Evolutionary conservation across 2,797 vertebrate species (phyloP), one percentile per base, ranked within the genome.

Genomic region (Allobates femoralis): DNA sequence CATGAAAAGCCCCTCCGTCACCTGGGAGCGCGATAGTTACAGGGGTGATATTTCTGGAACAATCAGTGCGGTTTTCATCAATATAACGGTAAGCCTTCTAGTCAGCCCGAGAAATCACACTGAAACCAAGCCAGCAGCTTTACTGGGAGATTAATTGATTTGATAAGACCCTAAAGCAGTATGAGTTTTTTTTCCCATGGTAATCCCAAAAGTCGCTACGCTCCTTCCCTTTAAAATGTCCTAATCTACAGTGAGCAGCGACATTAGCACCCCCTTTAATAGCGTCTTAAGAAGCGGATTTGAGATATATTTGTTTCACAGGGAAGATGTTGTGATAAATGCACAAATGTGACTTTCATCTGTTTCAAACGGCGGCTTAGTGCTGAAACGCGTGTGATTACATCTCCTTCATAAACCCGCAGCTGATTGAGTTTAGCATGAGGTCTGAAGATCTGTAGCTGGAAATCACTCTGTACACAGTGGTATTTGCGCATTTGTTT

Each of bases 91-190:
- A 74, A 74, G 67, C 37, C 78, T 86, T 74, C n/a, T 26, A 73
- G 67, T 64, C 67, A 75, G n/a, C 16, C 50, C 0, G 37, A 55
- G 71, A 81, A 56, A 86, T 83, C 79, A 78, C 74, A 18, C 62
- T 83, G 85, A 78, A 83, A 83, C 67, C 58, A 66, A 86, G 85
- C 85, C 71, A 26, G 30, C 71, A 69, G 79, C 85, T 86, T 82
- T 77, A 69, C 79, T 30, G 50, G 46, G 37, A 86, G 85, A 86
- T 86, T 86, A 86, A 86, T 86, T 82, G 79, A 86, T 86, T 86
- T 86, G 85, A 86, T 82, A 86, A 86, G 74, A 86, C 73, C 85
- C 67, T 82, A 86, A 69, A 82, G 85, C 79, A 37, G 34, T 75
- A 18, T 67, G 21, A 56, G 82, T 67, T 76, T 26, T 50, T 66